Conservation (phyloP, 92 coral and sea anemone species). For the Porites evermanni region DNA sequence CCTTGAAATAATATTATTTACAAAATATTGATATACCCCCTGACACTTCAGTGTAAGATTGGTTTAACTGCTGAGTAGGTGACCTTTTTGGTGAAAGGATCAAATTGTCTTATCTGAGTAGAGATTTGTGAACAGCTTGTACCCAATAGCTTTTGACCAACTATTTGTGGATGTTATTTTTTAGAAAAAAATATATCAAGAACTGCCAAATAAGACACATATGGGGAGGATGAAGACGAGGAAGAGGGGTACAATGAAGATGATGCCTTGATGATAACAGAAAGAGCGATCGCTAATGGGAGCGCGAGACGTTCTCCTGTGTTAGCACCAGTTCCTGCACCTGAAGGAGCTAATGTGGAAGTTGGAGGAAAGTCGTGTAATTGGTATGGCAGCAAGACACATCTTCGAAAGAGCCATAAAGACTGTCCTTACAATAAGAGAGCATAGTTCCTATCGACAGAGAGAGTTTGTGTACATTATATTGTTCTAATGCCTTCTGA, state of each 20-base stretch:
- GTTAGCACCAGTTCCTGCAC: not conserved
- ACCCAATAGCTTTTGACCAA: too few relatives aligned
- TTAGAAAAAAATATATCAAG: not conserved
- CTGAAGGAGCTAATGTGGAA: constrained; percentile 14
- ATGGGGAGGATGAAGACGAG: not conserved
- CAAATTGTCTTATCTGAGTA: too few relatives aligned
- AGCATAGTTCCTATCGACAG: not conserved
- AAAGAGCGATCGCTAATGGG: not conserved
- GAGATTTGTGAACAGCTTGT: too few relatives aligned
- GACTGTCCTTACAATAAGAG: constrained; percentile 42
- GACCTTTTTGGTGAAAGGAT: too few relatives aligned
- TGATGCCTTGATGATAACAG: not conserved
- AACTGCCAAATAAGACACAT: not conserved
- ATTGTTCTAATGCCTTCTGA: too few relatives aligned
- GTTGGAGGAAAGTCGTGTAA: constrained; percentile 55
- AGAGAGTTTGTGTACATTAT: too few relatives aligned
- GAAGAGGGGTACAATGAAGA: not conserved
- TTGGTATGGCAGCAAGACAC: constrained; percentile 58
- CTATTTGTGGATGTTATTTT: not conserved
- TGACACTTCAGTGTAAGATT: too few relatives aligned
- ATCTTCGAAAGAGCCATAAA: constrained; percentile 53
- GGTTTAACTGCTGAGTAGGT: too few relatives aligned
- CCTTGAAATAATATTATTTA: too few relatives aligned
- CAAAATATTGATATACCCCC: too few relatives aligned
- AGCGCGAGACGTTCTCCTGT: not conserved